Base-by-base conservation (phyloP, 2,797 vertebrate species). In the Taeniopygia guttata region DNA sequence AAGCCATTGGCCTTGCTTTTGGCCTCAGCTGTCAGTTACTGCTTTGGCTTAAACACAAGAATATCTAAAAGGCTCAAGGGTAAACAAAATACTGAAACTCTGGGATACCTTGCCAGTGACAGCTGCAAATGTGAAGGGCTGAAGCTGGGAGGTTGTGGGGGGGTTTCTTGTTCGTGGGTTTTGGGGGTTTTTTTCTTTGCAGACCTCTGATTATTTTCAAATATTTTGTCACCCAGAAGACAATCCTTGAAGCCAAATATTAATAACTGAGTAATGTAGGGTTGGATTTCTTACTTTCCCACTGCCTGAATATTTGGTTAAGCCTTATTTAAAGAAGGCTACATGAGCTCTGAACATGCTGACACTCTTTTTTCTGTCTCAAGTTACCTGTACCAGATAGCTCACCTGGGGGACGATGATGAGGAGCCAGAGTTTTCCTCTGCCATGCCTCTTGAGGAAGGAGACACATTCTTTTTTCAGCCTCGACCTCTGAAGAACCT, bases 321-420 rank as follows among this genome's bases (percentile, higher is more conserved):
- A 42, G 20, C 27, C 30, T 70, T 58, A 5, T 7, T 56, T 74
- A 13, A 42, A 64, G 64, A 49, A 63, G 43, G 20, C 20, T 66
- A 1, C 3, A 0, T 3, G 13, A 66, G 15, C 32, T 29, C 58
- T 96, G 42, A 89, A 30, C 7, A 18, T 55, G 20, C 34, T 92
- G 17, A 67, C 52, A 14, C 8, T 80, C 22, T 69, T 77, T 32
- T 90, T 84, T 78, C 23, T 89, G 16, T 92, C 45, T 70, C 10
- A 77, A 99, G 99, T 97, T 99, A 99, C 93, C 98, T 99, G 73
- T 99, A 99, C 97, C 99, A 99, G 91, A 99, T 99, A n/a, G 99
- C 99, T 75, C 99, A 99, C 96, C 96, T 99, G 96, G 99, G 99
- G 5, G 99, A 99, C 3, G 99, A 99, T 12, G 99, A 99, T 9